Evolutionary conservation across 2,797 vertebrate species (phyloP).

Genomic region (Pangasius sanitwongsei): DNA sequence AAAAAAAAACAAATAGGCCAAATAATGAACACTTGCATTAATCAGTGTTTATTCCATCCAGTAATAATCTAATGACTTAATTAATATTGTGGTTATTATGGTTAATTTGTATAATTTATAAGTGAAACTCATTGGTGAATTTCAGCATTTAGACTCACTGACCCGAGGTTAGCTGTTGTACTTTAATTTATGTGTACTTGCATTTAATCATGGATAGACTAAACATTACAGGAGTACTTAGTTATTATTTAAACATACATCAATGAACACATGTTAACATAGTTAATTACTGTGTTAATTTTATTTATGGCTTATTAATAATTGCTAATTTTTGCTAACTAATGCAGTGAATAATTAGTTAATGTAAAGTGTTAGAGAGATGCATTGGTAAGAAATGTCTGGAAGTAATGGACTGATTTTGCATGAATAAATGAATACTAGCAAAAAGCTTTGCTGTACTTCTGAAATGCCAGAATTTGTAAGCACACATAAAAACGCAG

Average conservation of each 20-base stretch:
- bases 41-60: too few relatives aligned
- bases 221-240: neutral
- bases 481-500: neutral
- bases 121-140: neutral
- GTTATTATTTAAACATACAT: neutral
- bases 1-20: neutral
- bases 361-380: neutral
- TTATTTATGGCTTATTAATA: neutral
- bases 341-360: neutral
- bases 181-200: too few relatives aligned
- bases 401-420: neutral
- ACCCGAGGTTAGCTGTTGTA: neutral
- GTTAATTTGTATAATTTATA: neutral
- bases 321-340: neutral
- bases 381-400: neutral
- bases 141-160: neutral
- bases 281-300: neutral
- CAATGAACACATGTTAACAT: neutral
- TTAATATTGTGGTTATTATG: neutral
- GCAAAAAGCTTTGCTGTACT: neutral
- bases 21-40: neutral
- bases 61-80: neutral
- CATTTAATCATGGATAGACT: neutral
- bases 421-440: neutral
- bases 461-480: conserved; percentile 6